phyloP scores from a whole-genome alignment of 1,140 invertebrate species.

The Antheraea pernyi region DNA sequence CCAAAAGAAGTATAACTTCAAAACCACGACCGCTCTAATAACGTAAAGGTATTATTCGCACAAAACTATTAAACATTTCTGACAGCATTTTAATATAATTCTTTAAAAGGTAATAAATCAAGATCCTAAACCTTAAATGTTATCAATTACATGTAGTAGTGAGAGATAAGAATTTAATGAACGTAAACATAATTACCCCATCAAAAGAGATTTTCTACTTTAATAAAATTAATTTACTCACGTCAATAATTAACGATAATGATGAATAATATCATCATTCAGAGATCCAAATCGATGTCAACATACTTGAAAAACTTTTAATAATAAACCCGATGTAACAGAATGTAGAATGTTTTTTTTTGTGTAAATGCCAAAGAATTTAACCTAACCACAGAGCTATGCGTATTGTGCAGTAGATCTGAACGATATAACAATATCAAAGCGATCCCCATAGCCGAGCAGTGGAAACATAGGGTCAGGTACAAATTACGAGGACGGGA shows the following conservation, averaged over 20 bases:
- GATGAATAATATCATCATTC: not conserved
- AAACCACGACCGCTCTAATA: too few species aligned
- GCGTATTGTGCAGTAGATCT: not conserved
- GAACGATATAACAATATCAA: constrained; percentile 35
- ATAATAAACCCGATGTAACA: constrained; percentile 6
- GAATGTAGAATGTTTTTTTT: constrained; percentile 12
- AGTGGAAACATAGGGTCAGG: constrained; percentile 48
- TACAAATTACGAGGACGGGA: constrained; percentile 65
- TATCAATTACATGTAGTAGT: too few species aligned
- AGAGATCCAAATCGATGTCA: not conserved
- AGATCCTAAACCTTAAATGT: too few species aligned
- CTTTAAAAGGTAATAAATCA: too few species aligned
- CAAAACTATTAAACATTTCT: too few species aligned
- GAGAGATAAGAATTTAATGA: too few species aligned
- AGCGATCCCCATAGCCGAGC: constrained; percentile 33
- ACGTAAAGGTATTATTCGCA: too few species aligned
- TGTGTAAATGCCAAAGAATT: not conserved
- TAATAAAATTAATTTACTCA: not conserved
- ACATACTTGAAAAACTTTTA: constrained; percentile 4
- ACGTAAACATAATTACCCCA: too few species aligned
- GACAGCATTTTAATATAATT: too few species aligned
- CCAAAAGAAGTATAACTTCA: too few species aligned
- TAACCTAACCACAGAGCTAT: not conserved
- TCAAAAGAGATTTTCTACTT: too few species aligned
- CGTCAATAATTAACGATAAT: not conserved